phyloP scores from a whole-genome alignment of 1,140 invertebrate genomes.

The Antheraea pernyi region DNA sequence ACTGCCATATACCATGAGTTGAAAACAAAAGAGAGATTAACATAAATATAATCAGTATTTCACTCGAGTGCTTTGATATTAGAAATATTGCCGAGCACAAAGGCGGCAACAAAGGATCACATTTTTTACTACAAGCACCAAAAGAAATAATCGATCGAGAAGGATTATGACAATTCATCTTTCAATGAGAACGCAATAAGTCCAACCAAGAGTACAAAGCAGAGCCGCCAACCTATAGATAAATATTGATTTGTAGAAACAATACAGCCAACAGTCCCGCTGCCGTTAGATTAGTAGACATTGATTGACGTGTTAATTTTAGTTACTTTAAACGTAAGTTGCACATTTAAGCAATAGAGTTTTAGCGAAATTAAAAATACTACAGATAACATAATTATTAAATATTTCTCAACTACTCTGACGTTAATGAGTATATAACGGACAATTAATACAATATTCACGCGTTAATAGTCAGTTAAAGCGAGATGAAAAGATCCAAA shows the following conservation, averaged over 20 bases:
- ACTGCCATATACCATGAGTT: not conserved
- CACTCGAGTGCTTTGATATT: conserved; percentile 39
- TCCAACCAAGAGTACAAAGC: conserved; percentile 66
- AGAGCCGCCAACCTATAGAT: conserved; percentile 56
- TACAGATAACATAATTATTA: not conserved
- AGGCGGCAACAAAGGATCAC: conserved; percentile 54
- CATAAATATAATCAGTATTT: conserved; percentile 27
- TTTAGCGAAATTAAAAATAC: not conserved
- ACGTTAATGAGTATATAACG: not conserved
- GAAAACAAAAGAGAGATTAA: conserved; percentile 44
- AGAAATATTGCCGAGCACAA: conserved; percentile 40
- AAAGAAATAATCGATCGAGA: conserved; percentile 66
- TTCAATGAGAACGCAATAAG: conserved; percentile 50
- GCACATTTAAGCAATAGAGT: conserved; percentile 3
- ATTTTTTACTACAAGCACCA: conserved; percentile 51
- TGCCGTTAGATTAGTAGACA: conserved; percentile 40
- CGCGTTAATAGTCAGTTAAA: conserved; percentile 65
- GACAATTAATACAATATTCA: conserved; percentile 32
- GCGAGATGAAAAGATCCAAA: conserved; percentile 74
- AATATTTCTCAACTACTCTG: not conserved
- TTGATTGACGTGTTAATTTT: conserved; percentile 38
- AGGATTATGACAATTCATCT: conserved; percentile 75
- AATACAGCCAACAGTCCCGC: conserved; percentile 46
- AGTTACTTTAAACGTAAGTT: conserved; percentile 20
- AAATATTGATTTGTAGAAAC: conserved; percentile 77